Evolutionary conservation across 2,113 vertebrate genomes (phyloP), one percentile per base, ranked within the genome.

Genomic region (Raja brachyura): DNA sequence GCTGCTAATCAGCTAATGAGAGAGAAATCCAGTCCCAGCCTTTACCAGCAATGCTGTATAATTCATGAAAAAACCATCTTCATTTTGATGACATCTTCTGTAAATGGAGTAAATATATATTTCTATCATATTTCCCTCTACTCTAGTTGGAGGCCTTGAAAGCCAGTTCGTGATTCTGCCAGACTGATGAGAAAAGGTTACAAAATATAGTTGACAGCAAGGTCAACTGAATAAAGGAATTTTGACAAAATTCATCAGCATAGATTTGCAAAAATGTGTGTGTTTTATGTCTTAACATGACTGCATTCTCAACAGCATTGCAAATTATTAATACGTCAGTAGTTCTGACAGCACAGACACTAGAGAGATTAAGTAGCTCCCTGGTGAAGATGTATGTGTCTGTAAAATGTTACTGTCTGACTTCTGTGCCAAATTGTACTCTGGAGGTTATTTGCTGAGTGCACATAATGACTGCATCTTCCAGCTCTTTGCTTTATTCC

Each of bases 341-440:
- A 74, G 66, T 39, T 92, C 90, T 92, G 90, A 73, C 90, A 92
- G 63, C 22, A 1, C 39, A 92, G 90, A 92, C 68, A 5, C 90
- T 48, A 11, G 90, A 73, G 68, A 92, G 68, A 92, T 92, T 74
- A 92, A 74, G 33, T 92, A 92, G 68, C 22, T 92, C 90, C 39
- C 68, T 54, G 39, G 68, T 92, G 90, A 92, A 92, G 90, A 92
- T 48, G 18, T 92, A 90, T 90, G 39, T 74, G 90, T 92, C 90
- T 92, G 66, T 92, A 48, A 54, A 48, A 4, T 70, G 68, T 70
- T 73, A 70, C 31, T 70, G 68, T 70, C 66, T 92, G 90, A 74
- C 31, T 70, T 70, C 68, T 92, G 68, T 92, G 90, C 63, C 90
- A 92, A 92, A 92, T 92, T 92, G 90, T 54, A 73, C 66, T 54